Evolutionary conservation across 37 sponge, comb jelly and placozoan genomes (phyloP), one percentile per base, ranked within the genome.

Genomic region (Oopsacas minuta): DNA sequence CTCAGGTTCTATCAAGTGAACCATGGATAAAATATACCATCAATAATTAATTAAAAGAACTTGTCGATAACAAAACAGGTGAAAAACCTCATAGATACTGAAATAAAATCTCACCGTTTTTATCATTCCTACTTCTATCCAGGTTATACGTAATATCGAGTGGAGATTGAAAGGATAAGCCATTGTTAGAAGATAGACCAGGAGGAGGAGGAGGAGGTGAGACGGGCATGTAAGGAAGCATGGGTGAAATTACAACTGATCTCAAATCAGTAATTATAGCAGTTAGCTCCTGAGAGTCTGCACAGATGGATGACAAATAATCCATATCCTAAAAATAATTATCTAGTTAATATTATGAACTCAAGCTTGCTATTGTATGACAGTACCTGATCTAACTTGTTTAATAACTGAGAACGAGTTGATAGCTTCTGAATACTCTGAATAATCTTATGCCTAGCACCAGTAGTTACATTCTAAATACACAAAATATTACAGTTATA

Each of bases 391-490:
- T 95, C 96, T 37, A 95, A 85, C 61, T 87, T 86, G 0, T 35
- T 49, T 36, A 95, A 83, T 0, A 86, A 83, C 38, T 91, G 87
- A n/a, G 83, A 82, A 32, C 96, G 83, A 39, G 86, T 23, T 0
- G 52, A 81, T 10, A 95, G 86, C 49, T 86, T 91, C 52, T 88
- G 87, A n/a, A 95, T 90, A 38, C 87, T 88, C 39, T 86, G 52
- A 15, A 93, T 82, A 23, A 95, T 91, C 87, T 95, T 95, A 61
- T 90, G 91, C 0, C 94, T 81, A 0, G 96, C 96, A 20, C 96
- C 96, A 52, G 88, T 88, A 12, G 96, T 95, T 36, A 95, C 94
- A 86, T 82, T 81, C 96, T 95, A 83, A 0, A 53, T 3, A 25
- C 20, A 84, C 25, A 38, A 36, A 83, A 10, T 17, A 12, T 7